These are phyloP conservation scores for Coendou prehensilis DNA, from an alignment of 2,797 vertebrate species.

Conservation along the genomic window DNA sequence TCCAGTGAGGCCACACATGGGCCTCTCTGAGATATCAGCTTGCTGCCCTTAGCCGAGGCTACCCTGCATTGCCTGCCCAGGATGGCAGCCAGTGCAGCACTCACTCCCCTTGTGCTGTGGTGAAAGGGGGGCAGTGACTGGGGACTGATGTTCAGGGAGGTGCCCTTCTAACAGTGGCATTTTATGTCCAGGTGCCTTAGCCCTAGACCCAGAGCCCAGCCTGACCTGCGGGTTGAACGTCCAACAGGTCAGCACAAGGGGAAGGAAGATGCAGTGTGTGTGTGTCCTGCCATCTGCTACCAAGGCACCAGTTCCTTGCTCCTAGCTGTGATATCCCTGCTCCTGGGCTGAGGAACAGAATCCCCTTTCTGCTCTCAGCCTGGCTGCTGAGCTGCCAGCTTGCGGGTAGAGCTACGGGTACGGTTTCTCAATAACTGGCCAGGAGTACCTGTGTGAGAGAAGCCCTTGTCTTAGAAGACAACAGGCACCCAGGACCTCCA, in stretches of 20 bases:
- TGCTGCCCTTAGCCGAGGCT: no score
- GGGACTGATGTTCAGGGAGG: no score
- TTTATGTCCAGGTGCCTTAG: not conserved
- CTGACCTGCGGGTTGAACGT: accelerated
- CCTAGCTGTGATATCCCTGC: not conserved
- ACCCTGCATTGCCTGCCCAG: not conserved
- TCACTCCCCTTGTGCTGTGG: not conserved
- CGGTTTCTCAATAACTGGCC: not conserved
- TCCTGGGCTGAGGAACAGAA: not conserved
- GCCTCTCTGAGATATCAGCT: no score
- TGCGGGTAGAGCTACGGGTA: no score
- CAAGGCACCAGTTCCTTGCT: not conserved
- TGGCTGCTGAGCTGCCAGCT: not conserved
- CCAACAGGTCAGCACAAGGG: not conserved
- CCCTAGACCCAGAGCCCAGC: not conserved
- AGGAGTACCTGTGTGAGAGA: not conserved
- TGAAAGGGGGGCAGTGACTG: not conserved
- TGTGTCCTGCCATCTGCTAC: not conserved
- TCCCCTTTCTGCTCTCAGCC: not conserved
- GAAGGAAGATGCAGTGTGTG: not conserved
- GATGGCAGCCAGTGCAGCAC: not conserved
- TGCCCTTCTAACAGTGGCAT: not conserved
- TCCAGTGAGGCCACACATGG: not conserved
- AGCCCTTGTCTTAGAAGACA: not conserved
- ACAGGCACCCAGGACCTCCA: not conserved